Evolutionary conservation across 2,888 invertebrate genomes (phyloP).

Genomic region (Cheilosia vernalis): DNA sequence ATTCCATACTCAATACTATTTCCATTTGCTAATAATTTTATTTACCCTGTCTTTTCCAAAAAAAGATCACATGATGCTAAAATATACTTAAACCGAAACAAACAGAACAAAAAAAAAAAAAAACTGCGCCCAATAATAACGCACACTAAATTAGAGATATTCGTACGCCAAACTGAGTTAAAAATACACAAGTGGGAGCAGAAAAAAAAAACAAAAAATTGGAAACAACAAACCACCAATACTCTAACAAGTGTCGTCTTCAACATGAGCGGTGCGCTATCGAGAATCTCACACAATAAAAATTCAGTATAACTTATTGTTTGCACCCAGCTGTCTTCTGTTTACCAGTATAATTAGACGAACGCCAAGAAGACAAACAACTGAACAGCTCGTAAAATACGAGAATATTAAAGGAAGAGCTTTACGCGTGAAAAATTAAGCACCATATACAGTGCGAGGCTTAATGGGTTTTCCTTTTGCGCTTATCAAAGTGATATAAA

Average conservation of each 20-base stretch:
- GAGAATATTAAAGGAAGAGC: conserved; percentile 5
- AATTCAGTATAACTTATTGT: conserved; percentile 33
- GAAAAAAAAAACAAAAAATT: not conserved
- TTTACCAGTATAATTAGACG: conserved; percentile 49
- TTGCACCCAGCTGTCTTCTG: conserved; percentile 52
- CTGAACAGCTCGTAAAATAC: conserved; percentile 7
- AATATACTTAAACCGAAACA: not conserved
- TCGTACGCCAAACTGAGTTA: conserved; percentile 30
- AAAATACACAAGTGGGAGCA: conserved; percentile 26
- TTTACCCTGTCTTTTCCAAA: conserved; percentile 18
- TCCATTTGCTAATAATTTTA: conserved; percentile 11
- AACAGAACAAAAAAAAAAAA: conserved; percentile 8
- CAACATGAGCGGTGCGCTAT: not conserved
- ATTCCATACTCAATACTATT: not conserved
- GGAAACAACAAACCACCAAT: conserved; percentile 15
- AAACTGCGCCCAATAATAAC: conserved; percentile 1
- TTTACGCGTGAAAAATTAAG: conserved; percentile 21
- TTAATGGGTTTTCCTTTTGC: conserved; percentile 3
- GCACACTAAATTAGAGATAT: conserved; percentile 8
- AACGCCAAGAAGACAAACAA: conserved; percentile 10
- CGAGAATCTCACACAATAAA: conserved; percentile 6
- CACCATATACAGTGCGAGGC: conserved; percentile 7
- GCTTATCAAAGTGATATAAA: conserved; percentile 41
- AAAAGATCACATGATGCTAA: conserved; percentile 44
- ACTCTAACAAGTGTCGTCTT: conserved; percentile 28